Evolutionary conservation across 2,888 invertebrate genomes (phyloP).

Genomic region (Frankliniella fusca): DNA sequence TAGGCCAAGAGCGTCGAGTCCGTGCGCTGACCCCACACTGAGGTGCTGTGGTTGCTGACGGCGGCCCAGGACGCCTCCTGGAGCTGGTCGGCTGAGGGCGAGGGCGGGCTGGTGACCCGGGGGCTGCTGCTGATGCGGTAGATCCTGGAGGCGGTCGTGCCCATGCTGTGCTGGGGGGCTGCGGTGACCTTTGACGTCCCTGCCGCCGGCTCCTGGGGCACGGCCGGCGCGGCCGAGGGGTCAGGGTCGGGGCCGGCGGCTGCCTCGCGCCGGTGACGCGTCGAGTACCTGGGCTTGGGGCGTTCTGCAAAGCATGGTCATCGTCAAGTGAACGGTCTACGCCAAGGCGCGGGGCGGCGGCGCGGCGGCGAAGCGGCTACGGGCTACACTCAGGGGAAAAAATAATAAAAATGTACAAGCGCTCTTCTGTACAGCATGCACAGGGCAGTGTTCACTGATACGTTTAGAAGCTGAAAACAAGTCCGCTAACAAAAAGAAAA

Average conservation of each 20-base stretch:
- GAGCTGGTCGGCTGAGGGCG: neutral
- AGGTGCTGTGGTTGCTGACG: neutral
- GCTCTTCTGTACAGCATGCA: no score
- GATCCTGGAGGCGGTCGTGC: conserved; percentile 29
- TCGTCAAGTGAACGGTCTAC: neutral
- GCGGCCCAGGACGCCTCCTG: conserved; percentile 7
- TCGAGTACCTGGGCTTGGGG: neutral
- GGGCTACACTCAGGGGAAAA: neutral
- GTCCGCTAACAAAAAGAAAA: neutral
- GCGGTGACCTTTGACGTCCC: neutral
- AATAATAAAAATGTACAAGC: neutral
- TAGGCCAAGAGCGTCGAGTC: neutral
- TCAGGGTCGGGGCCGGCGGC: conserved; percentile 33
- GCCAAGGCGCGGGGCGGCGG: neutral
- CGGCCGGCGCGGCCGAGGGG: neutral
- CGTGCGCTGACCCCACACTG: neutral
- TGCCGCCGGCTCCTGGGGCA: neutral
- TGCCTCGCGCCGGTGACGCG: conserved; percentile 13
- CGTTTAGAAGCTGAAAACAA: no score
- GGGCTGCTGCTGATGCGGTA: conserved; percentile 35
- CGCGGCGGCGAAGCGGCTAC: neutral
- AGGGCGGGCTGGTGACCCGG: conserved; percentile 30
- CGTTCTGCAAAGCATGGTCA: neutral
- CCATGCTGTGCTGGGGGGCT: neutral
- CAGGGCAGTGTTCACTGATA: no score